Evolutionary conservation across 1,140 invertebrate genomes (phyloP), one percentile per base, ranked within the genome.

Genomic region (Calliopsis andreniformis): DNA sequence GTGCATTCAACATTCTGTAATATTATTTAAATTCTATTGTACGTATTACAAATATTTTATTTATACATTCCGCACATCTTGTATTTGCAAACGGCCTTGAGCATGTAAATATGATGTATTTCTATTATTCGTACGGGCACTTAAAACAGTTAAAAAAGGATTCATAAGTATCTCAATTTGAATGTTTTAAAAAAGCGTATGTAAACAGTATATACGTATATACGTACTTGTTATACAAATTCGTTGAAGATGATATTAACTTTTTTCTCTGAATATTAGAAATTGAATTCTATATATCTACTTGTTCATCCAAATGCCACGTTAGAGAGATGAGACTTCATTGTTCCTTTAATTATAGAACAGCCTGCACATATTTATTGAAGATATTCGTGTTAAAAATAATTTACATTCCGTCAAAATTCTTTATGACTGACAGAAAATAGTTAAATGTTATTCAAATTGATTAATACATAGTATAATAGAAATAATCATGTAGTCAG

Each of bases 51-150:
- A 62, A 59, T 75, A 23, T 53, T 75, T 76, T 79, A 76, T 68
- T 76, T 56, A 42, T 79, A 76, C 77, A 79, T 79, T 79, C 77
- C 77, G 55, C 43, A 76, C 45, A 59, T 72, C 12, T 18, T 77
- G 58, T 59, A 67, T 78, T 51, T 66, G 43, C 43, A 59, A 61
- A 64, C 49, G 56, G 32, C 25, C 59, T 42, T 28, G 18, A 51
- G 39, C 30, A 58, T 63, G 35, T 63, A 72, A 64, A 55, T 64
- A 64, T 8, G 20, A 43, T 63, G 62, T 53, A 72, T 62, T 72
- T 72, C 45, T 72, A 64, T 72, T 55, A 42, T 64, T 63, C 25
- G 28, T 25, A 63, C 61, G 23, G 25, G 23, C 35, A 64, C 25
- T 47, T 53, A 12, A 72, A 53, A 20, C 42, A 59, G 45, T 49